Percentiles rank a stretch among this genome's conserved stretches.
Evolutionary conservation across 2,888 invertebrate species (phyloP).

Genomic region (Ennomos quercinarius): DNA sequence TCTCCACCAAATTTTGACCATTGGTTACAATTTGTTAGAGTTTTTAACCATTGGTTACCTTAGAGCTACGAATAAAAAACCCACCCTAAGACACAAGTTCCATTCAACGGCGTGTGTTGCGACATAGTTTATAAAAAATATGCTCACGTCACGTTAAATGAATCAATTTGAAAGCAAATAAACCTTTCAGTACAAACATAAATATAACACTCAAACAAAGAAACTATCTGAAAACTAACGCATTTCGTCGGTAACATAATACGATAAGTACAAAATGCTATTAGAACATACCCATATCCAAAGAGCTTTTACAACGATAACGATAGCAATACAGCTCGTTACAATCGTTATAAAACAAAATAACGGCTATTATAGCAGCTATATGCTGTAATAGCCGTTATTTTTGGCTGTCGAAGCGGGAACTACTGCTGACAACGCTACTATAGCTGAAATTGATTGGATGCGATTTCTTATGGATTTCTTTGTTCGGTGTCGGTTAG

Average conservation of each 20-base stretch:
- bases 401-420: slow-evolving; percentile 1
- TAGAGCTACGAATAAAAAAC: too few relatives aligned
- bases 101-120: too few relatives aligned
- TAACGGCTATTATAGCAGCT: too few relatives aligned
- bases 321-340: slow-evolving; percentile 10
- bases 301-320: slow-evolving; percentile 9
- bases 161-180: too few relatives aligned
- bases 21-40: too few relatives aligned
- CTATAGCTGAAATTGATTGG: slow-evolving; percentile 1
- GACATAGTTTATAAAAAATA: too few relatives aligned
- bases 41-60: too few relatives aligned
- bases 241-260: slow-evolving; percentile 5
- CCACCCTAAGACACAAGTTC: too few relatives aligned
- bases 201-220: background rate
- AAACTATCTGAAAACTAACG: background rate
- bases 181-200: background rate
- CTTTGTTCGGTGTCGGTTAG: background rate
- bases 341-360: background rate
- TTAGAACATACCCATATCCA: slow-evolving; percentile 2
- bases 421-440: slow-evolving; percentile 10
- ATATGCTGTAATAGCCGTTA: background rate
- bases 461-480: background rate
- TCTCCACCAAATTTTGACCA: too few relatives aligned
- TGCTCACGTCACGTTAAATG: too few relatives aligned
- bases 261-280: slow-evolving; percentile 14